Conservation (phyloP, 2,113 vertebrate genomes). For the Girardinichthys multiradiatus region DNA sequence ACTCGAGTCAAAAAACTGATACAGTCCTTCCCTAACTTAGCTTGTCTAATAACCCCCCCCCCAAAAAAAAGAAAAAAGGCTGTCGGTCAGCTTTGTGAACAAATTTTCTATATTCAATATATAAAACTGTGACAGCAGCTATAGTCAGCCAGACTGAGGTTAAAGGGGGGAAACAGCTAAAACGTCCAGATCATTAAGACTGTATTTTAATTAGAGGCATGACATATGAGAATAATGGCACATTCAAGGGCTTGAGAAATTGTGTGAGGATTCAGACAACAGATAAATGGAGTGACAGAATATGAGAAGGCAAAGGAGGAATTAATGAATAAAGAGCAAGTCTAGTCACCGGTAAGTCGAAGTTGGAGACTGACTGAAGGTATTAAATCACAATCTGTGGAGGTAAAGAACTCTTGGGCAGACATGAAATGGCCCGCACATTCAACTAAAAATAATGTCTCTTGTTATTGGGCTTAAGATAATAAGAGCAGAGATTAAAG, state of each 20-base stretch:
- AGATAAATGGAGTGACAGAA: constrained; percentile 51
- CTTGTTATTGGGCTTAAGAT: constrained; percentile 16
- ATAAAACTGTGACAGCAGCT: constrained; percentile 50
- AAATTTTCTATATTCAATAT: constrained; percentile 48
- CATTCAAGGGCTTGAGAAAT: constrained; percentile 28
- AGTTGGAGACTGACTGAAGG: constrained; percentile 27
- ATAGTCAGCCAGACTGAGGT: constrained; percentile 30
- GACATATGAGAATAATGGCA: constrained; percentile 63
- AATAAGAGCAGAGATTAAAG: constrained; percentile 40
- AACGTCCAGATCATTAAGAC: constrained; percentile 62
- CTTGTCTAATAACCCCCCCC: not conserved
- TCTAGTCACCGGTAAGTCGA: constrained; percentile 41
- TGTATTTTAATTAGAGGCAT: constrained; percentile 69
- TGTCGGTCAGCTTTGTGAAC: constrained; percentile 17
- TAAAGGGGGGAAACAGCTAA: constrained; percentile 42
- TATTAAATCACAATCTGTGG: constrained; percentile 53
- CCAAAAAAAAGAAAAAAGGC: constrained; percentile 13
- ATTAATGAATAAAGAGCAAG: constrained; percentile 52
- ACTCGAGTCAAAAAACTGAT: not conserved
- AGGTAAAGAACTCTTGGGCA: constrained; percentile 41
- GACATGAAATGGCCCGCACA: constrained; percentile 22
- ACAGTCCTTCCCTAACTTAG: not conserved
- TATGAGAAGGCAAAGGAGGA: constrained; percentile 10
- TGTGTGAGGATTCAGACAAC: constrained; percentile 47
- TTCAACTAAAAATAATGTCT: constrained; percentile 28